These are phyloP conservation scores for Alviniconcha strummeri DNA, from an alignment of 2,888 invertebrate genomes.

Conservation along the genomic window DNA sequence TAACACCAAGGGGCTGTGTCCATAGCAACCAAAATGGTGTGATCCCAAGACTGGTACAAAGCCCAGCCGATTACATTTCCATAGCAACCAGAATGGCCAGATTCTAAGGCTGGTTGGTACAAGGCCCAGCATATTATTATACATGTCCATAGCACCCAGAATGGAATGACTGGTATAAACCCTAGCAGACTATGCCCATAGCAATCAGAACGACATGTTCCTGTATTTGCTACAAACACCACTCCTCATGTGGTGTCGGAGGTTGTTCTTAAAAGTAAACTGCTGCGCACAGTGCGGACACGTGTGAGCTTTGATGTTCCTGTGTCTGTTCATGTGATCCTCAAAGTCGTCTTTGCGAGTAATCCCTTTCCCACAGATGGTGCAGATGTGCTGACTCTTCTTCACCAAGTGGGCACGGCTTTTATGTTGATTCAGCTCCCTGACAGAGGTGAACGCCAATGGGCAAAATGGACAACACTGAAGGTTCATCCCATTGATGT, in stretches of 20 bases:
- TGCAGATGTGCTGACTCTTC: slow-evolving; percentile 21
- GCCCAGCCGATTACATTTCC: too few species aligned
- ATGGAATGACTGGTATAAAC: too few species aligned
- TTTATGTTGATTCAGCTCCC: slow-evolving; percentile 1
- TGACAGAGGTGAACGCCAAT: not conserved
- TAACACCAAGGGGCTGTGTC: too few species aligned
- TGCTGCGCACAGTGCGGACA: slow-evolving; percentile 13
- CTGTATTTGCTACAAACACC: slow-evolving; percentile 6
- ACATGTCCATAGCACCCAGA: too few species aligned
- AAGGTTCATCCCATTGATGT: too few species aligned
- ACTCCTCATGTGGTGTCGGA: slow-evolving; percentile 2
- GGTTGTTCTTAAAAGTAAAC: slow-evolving; percentile 22
- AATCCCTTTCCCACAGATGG: slow-evolving; percentile 12
- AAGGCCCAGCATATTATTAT: too few species aligned
- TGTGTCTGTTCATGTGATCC: slow-evolving; percentile 21
- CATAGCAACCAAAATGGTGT: too few species aligned
- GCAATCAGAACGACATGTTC: not conserved
- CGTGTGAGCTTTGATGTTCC: slow-evolving; percentile 19
- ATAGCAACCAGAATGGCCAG: too few species aligned
- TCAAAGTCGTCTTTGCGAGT: slow-evolving; percentile 21
- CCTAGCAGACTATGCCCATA: too few species aligned
- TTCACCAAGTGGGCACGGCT: not conserved
- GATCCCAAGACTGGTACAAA: too few species aligned
- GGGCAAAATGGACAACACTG: not conserved
- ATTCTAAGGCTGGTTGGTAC: too few species aligned